Conservation (phyloP, 2,888 invertebrate species). For the Luffia ferchaultella region DNA sequence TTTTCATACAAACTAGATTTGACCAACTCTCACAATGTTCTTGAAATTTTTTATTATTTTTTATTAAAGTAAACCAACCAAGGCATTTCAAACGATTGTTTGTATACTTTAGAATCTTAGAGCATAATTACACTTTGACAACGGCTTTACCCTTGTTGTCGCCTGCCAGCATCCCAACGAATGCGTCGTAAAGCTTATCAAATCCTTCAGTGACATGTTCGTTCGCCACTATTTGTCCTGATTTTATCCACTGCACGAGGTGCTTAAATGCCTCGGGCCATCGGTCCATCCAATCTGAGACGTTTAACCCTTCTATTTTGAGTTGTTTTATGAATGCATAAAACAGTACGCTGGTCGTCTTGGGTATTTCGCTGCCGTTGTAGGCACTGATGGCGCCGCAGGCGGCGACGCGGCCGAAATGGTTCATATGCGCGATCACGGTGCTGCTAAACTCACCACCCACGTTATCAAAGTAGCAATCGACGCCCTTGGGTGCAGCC, state of each 20-base stretch:
- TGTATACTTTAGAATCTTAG: too few species aligned
- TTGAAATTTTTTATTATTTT: too few species aligned
- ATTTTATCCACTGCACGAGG: constrained; percentile 66
- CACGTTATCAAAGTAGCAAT: too few species aligned
- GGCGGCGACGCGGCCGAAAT: constrained; percentile 40
- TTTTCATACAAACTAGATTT: too few species aligned
- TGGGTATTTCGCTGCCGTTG: constrained; percentile 29
- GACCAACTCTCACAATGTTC: too few species aligned
- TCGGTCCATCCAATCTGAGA: constrained; percentile 55
- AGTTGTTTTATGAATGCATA: constrained; percentile 64
- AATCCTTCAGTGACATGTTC: constrained; percentile 76
- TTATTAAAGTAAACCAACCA: too few species aligned
- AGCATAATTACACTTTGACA: constrained; percentile 67
- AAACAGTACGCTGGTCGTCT: constrained; percentile 57
- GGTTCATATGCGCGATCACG: constrained; percentile 69
- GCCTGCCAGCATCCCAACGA: constrained; percentile 69
- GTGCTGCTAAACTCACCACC: constrained; percentile 66
- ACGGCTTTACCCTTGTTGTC: constrained; percentile 75
- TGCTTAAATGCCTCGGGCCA: constrained; percentile 67
- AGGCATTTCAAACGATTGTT: too few species aligned
- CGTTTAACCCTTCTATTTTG: constrained; percentile 69
- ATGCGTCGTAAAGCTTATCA: constrained; percentile 73
- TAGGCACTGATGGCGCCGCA: constrained; percentile 42
- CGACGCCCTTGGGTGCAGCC: too few species aligned
- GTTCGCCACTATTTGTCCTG: constrained; percentile 69